These are phyloP conservation scores for Coleophora deauratella DNA, from an alignment of 2,888 invertebrate species.

Conservation along the genomic window DNA sequence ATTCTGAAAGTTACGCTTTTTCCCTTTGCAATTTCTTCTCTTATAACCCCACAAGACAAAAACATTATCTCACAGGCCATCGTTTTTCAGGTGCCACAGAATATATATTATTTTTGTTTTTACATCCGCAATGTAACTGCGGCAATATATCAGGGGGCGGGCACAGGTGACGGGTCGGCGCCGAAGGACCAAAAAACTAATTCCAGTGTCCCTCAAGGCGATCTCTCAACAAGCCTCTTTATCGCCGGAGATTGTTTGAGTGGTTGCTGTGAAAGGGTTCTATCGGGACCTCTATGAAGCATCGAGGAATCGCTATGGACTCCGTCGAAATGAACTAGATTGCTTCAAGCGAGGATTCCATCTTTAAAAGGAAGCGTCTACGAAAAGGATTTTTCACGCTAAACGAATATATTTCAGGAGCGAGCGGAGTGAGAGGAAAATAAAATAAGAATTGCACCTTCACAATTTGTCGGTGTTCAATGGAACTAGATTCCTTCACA, in stretches of 20 bases:
- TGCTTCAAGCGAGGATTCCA: neutral
- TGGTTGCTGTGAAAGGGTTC: neutral
- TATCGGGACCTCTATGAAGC: neutral
- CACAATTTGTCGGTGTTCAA: too few species aligned
- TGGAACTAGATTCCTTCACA: too few species aligned
- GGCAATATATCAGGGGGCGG: constrained; percentile 2
- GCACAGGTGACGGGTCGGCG: constrained; percentile 17
- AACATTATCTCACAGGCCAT: too few species aligned
- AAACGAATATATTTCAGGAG: too few species aligned
- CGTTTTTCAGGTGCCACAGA: too few species aligned
- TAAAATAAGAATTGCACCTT: too few species aligned
- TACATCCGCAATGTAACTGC: neutral
- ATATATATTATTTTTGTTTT: neutral
- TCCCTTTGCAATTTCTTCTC: too few species aligned
- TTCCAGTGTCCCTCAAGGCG: constrained; percentile 23
- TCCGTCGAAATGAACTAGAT: constrained; percentile 1
- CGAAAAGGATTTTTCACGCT: too few species aligned
- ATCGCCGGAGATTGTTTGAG: constrained; percentile 16
- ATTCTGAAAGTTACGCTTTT: too few species aligned
- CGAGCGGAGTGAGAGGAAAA: too few species aligned
- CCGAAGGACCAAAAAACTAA: constrained; percentile 21
- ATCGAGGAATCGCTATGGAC: neutral
- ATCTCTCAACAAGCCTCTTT: constrained; percentile 24
- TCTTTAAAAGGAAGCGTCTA: too few species aligned
- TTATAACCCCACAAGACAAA: too few species aligned